Evolutionary conservation across 1,140 invertebrate genomes (phyloP), one percentile per base, ranked within the genome.

Genomic region (Platyscapa corneri): DNA sequence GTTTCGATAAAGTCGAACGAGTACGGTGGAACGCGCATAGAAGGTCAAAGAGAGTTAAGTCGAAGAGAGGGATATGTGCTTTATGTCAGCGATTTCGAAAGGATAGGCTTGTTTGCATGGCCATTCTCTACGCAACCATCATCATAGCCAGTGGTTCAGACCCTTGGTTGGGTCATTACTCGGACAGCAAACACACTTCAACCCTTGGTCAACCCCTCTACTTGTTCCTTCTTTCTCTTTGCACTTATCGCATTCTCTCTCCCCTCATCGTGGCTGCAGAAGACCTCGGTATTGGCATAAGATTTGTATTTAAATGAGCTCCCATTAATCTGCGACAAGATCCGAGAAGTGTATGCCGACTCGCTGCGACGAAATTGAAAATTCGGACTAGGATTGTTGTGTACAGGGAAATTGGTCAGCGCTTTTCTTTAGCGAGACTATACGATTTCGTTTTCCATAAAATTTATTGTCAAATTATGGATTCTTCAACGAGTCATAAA

Each of bases 291-390:
- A 93, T 93, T 90, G 90, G 89, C 90, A 91, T 90, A 90, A 93
- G 92, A 93, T 93, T 93, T 93, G 91, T 93, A 93, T 93, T 93
- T 93, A 93, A 93, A 93, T 93, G 92, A 93, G 91, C 89, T 88
- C 90, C 91, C 92, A 93, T 93, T 93, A 93, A 91, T 91, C 91
- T 89, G 88, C 88, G 88, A 89, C 87, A 88, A 88, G 88, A 5
- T 56, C 67, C 27, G 80, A 42, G 76, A 10, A 46, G 81, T 64
- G 12, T 75, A 20, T 39, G 18, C 75, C 20, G 32, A 46, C 79
- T 72, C 30, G 12, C 3, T 27, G 18, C 10, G 27, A 34, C n/a
- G 32, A 78, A 82, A 86, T 78, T 86, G 85, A 86, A 82, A 86
- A 86, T 78, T 86, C 72, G 75, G 14, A n/a, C 7, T 30, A 12